Conservation (phyloP, 2,113 vertebrate genomes). For the Apus apus region DNA sequence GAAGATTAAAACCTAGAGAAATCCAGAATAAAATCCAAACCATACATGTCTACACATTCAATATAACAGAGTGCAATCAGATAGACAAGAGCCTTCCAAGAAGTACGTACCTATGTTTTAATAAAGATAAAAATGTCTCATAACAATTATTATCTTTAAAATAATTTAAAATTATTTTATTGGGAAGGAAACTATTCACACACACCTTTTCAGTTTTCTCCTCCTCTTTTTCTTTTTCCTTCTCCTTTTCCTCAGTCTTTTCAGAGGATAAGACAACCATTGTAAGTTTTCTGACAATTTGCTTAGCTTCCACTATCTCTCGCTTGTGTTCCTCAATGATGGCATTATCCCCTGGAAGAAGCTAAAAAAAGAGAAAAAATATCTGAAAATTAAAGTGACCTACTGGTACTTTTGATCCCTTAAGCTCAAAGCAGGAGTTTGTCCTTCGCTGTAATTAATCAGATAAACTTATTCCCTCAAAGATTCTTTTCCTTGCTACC, state of each 20-base stretch:
- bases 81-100: neutral
- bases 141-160: neutral
- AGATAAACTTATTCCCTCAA: neutral
- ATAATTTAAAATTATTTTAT: neutral
- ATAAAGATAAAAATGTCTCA: neutral
- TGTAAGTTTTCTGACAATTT: slow-evolving; percentile 94
- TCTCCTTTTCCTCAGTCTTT: slow-evolving; percentile 88
- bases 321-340: slow-evolving; percentile 94
- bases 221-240: slow-evolving; percentile 89
- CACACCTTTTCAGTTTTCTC: slow-evolving; percentile 85
- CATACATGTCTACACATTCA: neutral
- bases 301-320: slow-evolving; percentile 94
- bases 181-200: neutral
- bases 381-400: neutral
- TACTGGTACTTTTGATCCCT: neutral
- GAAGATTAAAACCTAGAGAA: neutral
- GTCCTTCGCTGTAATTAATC: neutral
- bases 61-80: fast-evolving
- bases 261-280: slow-evolving; percentile 95
- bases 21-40: neutral
- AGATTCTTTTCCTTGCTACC: neutral
- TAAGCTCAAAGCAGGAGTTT: neutral
- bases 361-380: slow-evolving; percentile 71
- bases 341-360: slow-evolving; percentile 88
- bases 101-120: fast-evolving